Conservation (phyloP, 2,113 vertebrate genomes). For the Trogon melanurus region DNA sequence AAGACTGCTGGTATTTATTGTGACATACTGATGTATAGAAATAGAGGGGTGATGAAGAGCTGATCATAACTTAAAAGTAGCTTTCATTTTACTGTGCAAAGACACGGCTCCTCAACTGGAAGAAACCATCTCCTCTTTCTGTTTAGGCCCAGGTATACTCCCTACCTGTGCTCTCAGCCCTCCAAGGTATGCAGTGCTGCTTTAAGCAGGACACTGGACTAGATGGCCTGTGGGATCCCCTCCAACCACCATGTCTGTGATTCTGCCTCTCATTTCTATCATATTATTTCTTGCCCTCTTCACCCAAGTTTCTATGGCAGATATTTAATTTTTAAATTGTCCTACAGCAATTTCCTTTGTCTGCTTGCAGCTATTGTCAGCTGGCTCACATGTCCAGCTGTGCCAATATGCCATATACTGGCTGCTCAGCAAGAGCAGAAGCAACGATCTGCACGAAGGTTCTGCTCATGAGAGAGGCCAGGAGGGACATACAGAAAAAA, state of each 20-base stretch:
- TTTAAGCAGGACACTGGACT: neutral
- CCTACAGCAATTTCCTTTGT: neutral
- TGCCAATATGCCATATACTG: neutral
- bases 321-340: neutral
- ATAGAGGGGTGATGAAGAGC: neutral
- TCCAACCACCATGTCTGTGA: neutral
- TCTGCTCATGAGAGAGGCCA: neutral
- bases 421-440: neutral
- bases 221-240: neutral
- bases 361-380: neutral
- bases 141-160: neutral
- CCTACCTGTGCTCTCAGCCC: neutral
- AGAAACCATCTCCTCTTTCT: neutral
- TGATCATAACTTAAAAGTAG: neutral
- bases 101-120: neutral
- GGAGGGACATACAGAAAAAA: neutral
- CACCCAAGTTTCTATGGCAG: neutral
- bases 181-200: neutral
- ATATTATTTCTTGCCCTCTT: neutral
- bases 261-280: neutral
- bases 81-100: neutral
- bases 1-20: neutral
- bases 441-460: neutral
- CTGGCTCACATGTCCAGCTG: neutral
- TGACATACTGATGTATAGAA: neutral